Conservation (phyloP, 2,113 vertebrate species). For the Collichthys lucidus region DNA sequence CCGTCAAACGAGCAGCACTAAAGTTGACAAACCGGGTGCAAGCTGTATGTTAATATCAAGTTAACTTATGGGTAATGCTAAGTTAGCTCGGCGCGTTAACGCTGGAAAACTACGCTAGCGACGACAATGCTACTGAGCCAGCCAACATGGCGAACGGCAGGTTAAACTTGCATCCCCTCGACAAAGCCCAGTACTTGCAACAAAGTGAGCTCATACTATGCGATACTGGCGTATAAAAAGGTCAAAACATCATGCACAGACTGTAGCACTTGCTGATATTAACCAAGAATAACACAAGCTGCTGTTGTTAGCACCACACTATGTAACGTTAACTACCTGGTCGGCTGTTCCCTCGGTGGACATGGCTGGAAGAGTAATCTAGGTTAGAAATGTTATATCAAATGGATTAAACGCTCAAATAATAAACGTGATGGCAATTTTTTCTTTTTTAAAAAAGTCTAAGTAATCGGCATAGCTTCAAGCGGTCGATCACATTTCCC, state of each 20-base stretch:
- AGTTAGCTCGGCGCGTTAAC: too few relatives aligned
- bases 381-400: conserved; percentile 34
- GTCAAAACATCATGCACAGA: neutral
- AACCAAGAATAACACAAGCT: neutral
- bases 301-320: neutral
- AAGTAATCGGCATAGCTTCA: conserved; percentile 70
- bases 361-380: conserved; percentile 76
- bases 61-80: neutral
- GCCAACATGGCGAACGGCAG: conserved; percentile 39
- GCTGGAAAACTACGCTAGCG: neutral
- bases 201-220: fast-evolving
- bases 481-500: conserved; percentile 48
- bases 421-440: conserved; percentile 19
- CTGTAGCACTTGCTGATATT: neutral
- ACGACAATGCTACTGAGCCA: conserved; percentile 19
- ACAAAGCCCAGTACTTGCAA: fast-evolving
- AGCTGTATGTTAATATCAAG: neutral
- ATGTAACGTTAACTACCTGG: conserved; percentile 76
- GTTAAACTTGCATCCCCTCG: neutral
- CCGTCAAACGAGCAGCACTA: too few relatives aligned
- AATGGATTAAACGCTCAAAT: conserved; percentile 24
- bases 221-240: neutral
- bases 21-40: too few relatives aligned
- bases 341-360: conserved; percentile 82
- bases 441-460: conserved; percentile 26